A percentile compares a stretch with the other conserved stretches of the same genome.
phyloP scores from a whole-genome alignment of 2,113 vertebrate genomes.

The Nothoprocta pentlandii region DNA sequence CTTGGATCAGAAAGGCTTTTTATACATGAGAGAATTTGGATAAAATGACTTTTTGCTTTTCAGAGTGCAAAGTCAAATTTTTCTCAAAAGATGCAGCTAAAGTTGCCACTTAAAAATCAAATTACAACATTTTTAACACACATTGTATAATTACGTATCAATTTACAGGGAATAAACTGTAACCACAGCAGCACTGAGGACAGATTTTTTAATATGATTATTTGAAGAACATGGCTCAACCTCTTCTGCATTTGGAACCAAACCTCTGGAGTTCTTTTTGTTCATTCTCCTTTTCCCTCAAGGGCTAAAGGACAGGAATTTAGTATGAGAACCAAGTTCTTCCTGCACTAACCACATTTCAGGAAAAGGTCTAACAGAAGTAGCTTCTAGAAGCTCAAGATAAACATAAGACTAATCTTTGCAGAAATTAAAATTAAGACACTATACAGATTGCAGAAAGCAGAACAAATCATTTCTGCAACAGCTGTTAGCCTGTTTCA shows the following conservation, averaged over 20 bases:
- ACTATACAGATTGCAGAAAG: not conserved
- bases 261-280: not conserved
- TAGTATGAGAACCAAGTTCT: not conserved
- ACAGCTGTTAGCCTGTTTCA: not conserved
- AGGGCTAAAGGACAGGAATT: not conserved
- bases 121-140: not conserved
- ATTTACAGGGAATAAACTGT: not conserved
- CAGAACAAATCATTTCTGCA: not conserved
- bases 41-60: not conserved
- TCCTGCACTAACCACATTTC: constrained; percentile 21
- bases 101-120: constrained; percentile 15
- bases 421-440: constrained; percentile 1
- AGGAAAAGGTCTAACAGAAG: not conserved
- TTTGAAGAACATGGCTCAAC: not conserved
- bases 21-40: not conserved
- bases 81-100: constrained; percentile 33
- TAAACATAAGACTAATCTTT: not conserved
- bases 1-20: constrained; percentile 21
- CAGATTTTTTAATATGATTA: not conserved
- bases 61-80: not conserved
- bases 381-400: constrained; percentile 6
- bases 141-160: not conserved
- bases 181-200: not conserved
- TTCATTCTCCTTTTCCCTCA: not conserved
- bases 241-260: not conserved